Conservation (phyloP, 2,113 vertebrate genomes). For the Aldabrachelys gigantea region DNA sequence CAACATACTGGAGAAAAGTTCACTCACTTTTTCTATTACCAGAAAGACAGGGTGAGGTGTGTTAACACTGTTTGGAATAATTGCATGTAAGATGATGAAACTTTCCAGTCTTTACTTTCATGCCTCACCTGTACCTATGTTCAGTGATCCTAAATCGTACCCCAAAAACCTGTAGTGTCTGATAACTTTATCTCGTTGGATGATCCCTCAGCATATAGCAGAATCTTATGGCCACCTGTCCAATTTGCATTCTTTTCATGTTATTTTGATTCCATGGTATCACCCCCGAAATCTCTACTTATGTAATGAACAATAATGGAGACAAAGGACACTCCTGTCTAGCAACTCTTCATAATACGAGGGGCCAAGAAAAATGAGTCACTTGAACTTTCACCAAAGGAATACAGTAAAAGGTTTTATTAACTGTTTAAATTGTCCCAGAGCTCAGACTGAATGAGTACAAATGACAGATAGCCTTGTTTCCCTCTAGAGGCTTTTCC, state of each 20-base stretch:
- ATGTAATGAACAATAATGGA: not conserved
- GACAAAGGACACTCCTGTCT: not conserved
- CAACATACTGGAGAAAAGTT: not conserved
- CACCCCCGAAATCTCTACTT: not conserved
- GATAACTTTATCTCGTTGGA: not conserved
- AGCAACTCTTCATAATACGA: not conserved
- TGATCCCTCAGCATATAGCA: not conserved
- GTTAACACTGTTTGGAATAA: not conserved
- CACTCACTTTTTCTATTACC: not conserved
- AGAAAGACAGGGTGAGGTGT: not conserved
- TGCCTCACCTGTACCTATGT: not conserved
- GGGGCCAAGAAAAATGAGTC: not conserved
- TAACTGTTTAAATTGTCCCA: not conserved
- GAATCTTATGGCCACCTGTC: not conserved
- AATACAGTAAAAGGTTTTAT: too few species aligned
- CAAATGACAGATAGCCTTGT: not conserved
- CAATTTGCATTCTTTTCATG: not conserved
- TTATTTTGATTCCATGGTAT: not conserved
- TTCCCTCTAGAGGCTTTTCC: not conserved
- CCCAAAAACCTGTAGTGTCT: not conserved
- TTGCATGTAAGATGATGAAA: not conserved
- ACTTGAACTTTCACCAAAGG: not conserved
- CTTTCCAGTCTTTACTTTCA: not conserved
- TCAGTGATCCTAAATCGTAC: not conserved
- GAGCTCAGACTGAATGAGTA: not conserved